A percentile compares a stretch with the other conserved stretches of the same genome.
Evolutionary conservation across 2,888 invertebrate species (phyloP).

Genomic region (Brenthis hecate): DNA sequence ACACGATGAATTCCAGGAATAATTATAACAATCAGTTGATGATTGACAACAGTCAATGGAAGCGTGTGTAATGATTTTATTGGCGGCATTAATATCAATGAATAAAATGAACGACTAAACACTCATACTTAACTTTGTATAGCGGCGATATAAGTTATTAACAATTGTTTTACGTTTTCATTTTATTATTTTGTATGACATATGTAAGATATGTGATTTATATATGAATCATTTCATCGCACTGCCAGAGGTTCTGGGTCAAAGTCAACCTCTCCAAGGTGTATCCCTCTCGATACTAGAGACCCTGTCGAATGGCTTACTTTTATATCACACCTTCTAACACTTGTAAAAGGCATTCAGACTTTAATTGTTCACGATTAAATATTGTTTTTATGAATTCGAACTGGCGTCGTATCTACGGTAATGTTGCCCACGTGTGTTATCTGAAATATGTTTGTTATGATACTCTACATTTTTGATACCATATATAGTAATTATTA

Average conservation of each 20-base stretch:
- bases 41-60: slow-evolving; percentile 19
- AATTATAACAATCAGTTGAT: slow-evolving; percentile 15
- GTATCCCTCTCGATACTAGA: slow-evolving; percentile 31
- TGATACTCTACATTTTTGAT: background rate
- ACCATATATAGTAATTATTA: too few relatives aligned
- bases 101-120: slow-evolving; percentile 36
- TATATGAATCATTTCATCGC: slow-evolving; percentile 40
- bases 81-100: slow-evolving; percentile 36
- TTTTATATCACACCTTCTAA: slow-evolving; percentile 18
- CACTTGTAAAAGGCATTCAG: slow-evolving; percentile 5
- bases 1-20: slow-evolving; percentile 15
- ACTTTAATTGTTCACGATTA: background rate
- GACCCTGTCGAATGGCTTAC: slow-evolving; percentile 22
- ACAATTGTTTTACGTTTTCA: too few relatives aligned
- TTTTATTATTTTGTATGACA: slow-evolving; percentile 6
- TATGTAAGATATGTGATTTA: slow-evolving; percentile 22
- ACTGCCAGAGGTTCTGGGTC: slow-evolving; percentile 44
- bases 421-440: background rate
- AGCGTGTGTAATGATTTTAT: slow-evolving; percentile 26
- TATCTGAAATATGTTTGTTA: background rate
- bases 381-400: background rate
- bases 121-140: slow-evolving; percentile 3
- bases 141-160: too few relatives aligned
- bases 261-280: slow-evolving; percentile 42
- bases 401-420: background rate